Evolutionary conservation across 2,888 invertebrate genomes (phyloP), one percentile per base, ranked within the genome.

Genomic region (Lepidocyrtinus sp.): DNA sequence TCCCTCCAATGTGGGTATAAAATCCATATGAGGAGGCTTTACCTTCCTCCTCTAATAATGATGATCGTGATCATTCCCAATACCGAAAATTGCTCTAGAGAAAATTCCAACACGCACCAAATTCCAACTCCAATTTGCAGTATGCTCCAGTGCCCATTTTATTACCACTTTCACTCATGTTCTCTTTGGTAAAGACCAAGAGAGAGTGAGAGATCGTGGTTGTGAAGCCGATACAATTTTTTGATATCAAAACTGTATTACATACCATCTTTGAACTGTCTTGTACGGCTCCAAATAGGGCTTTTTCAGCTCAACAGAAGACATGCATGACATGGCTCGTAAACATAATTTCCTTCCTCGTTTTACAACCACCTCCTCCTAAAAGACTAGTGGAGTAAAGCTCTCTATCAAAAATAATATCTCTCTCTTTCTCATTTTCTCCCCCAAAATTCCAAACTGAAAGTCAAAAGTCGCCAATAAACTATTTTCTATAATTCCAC

Each of bases 101-200:
- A 5, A 12, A 36, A 36, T 36, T 36, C 36, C 36, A 7, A 36
- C 36, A 36, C 36, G 36, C 36, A 36, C 36, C 63, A 27, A 63
- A 63, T 19, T 22, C 59, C 75, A 61, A 75, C 84, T 84, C 78
- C 84, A 84, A 84, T 84, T 84, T 84, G 84, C 84, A 84, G 83
- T 81, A 82, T 83, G 84, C 84, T 83, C 82, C 83, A 83, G 77
- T 83, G 84, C 76, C 83, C 81, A 75, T 84, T 83, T 76, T 82
- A 80, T 83, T 75, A 75, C 75, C 75, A 69, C 75, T 75, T 75
- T 75, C 61, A 74, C 79, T 84, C 81, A 79, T 81, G 75, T 75
- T 75, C 67, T 68, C 12, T 36, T 36, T 36, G 36, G 36, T 5
- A 36, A 36, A 36, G 36, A n/a, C 36, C 36, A 12, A 36, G 36